Evolutionary conservation across 2,888 invertebrate genomes (phyloP), one percentile per base, ranked within the genome.

Genomic region (Macaria notata): DNA sequence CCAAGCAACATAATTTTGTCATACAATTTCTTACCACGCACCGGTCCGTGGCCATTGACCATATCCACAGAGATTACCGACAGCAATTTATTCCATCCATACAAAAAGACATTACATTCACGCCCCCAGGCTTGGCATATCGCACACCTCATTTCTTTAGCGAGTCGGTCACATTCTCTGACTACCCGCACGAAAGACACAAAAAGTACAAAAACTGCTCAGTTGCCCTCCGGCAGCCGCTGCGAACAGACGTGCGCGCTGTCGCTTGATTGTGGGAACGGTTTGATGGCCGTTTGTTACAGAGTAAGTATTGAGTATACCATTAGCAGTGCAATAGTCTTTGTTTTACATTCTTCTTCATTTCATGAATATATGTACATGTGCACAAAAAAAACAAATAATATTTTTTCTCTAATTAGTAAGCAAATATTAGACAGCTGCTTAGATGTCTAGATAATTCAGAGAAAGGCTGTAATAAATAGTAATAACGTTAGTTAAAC

Each of bases 141-240:
- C 84, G 84, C 85, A 83, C 83, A 73, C 61, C 61, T 56, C 64
- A 64, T 64, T 64, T 60, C 57, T 30, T 51, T 33, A 46, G 45
- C 62, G 65, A 76, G 69, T 72, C 77, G 84, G 85, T 84, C 84
- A 84, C 85, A 85, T 85, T 84, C 84, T 79, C 70, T 69, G 69
- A 76, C 82, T 84, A 84, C 85, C 83, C 83, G 76, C 76, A 71
- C 64, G 70, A 59, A 51, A 44, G 9, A 44, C 67, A 64, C 42
- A 69, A 69, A 75, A 79, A 78, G 76, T 76, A 73, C 64, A 49
- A 69, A 73, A 70, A 70, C 65, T 61, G 61, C 62, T 69, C 78
- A 84, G 67, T 83, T 62, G 75, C 75, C 84, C 81, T 48, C 70
- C 66, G 84, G 85, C 83, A 59, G 64, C 66, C 66, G 71, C 66